phyloP scores from a whole-genome alignment of 92 coral and sea anemone species.

The Meandrina meandrites region DNA sequence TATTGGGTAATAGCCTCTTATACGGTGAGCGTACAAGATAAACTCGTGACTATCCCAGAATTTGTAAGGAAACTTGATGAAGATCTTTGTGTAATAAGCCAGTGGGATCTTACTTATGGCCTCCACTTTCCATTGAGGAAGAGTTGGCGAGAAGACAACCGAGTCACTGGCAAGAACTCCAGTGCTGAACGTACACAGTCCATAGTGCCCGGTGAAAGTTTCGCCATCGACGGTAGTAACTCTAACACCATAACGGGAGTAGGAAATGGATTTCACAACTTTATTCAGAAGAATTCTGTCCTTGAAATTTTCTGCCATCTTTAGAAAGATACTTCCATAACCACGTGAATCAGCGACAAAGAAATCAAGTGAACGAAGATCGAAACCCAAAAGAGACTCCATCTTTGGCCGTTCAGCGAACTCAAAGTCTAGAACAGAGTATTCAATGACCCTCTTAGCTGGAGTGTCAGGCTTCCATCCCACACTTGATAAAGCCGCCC shows the following conservation, averaged over 20 bases:
- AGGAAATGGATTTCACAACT: conserved; percentile 41
- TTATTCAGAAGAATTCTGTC: conserved; percentile 49
- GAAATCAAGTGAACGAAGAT: conserved; percentile 43
- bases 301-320: conserved; percentile 54
- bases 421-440: conserved; percentile 64
- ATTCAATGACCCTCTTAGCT: conserved; percentile 58
- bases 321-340: conserved; percentile 39
- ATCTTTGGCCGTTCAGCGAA: conserved; percentile 57
- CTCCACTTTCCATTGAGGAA: conserved; percentile 76
- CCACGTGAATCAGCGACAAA: conserved; percentile 68
- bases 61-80: conserved; percentile 68
- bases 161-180: conserved; percentile 73
- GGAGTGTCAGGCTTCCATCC: conserved; percentile 71
- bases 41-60: conserved; percentile 72
- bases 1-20: conserved; percentile 59
- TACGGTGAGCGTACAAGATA: conserved; percentile 52
- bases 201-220: conserved; percentile 56
- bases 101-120: conserved; percentile 64
- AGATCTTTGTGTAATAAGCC: conserved; percentile 62
- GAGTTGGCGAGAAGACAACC: conserved; percentile 65
- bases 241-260: conserved; percentile 16
- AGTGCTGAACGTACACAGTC: conserved; percentile 74
- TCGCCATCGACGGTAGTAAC: conserved; percentile 67
- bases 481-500: conserved; percentile 39
- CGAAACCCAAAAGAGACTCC: conserved; percentile 44